Evolutionary conservation across 2,797 vertebrate genomes (phyloP), one percentile per base, ranked within the genome.

Genomic region (Gymnothorax reevesii): DNA sequence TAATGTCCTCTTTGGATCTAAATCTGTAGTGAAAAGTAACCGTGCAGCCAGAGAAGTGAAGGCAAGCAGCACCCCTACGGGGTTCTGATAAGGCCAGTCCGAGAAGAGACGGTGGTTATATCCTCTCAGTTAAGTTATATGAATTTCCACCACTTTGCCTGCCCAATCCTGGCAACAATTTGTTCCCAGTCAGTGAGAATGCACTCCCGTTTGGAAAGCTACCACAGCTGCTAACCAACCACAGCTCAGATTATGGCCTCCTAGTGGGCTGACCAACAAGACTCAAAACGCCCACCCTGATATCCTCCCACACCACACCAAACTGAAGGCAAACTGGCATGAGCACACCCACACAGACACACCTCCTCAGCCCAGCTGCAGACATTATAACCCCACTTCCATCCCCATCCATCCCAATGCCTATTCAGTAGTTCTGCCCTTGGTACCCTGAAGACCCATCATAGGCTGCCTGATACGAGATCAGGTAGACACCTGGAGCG

Each of bases 391-490:
- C 27, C n/a, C 57, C 33, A 0, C 15, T 2, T 1, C 69, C 42
- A 7, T 55, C 42, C 84, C 79, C 52, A 20, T 80, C 54, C 52
- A 55, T 77, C 64, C 7, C 42, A 55, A 69, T 62, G 20, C 1
- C n/a, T 54, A 57, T 84, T 93, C 66, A 94, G 92, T 94, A 94
- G 86, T 92, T 96, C 94, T 97, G 96, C 0, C 94, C 94, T 94
- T 97, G 97, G 93, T 97, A 97, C 88, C 97, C 97, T 83, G 96
- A 92, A 91, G 96, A 95, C 0, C 93, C 90, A 33, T 96, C 95
- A 0, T 96, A 97, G 92, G 94, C 90, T n/a, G n/a, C n/a, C n/a
- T n/a, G n/a, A n/a, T n/a, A n/a, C n/a, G n/a, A n/a, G n/a, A n/a
- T n/a, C n/a, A n/a, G n/a, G n/a, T n/a, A n/a, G n/a, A n/a, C n/a